Evolutionary conservation across 2,113 vertebrate species (phyloP).

Genomic region (Alosa alosa): DNA sequence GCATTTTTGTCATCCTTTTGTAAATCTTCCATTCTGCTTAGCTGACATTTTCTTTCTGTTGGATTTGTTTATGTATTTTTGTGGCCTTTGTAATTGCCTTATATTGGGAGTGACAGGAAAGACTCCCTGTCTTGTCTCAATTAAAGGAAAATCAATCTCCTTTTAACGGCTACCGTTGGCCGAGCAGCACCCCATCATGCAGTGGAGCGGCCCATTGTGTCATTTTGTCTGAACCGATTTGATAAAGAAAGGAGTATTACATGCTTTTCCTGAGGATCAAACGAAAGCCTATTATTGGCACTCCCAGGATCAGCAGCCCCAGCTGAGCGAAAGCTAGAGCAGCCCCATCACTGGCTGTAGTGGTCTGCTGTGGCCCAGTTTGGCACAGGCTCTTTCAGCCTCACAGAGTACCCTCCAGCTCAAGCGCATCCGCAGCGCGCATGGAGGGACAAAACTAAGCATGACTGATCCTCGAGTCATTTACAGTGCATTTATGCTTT

Average conservation of each 20-base stretch:
- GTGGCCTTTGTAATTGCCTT: neutral
- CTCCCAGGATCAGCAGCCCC: neutral
- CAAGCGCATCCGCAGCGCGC: conserved; percentile 12
- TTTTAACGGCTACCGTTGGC: conserved; percentile 18
- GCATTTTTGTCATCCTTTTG: neutral
- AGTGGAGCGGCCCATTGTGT: conserved; percentile 22
- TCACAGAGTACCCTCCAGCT: conserved; percentile 14
- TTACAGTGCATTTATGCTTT: conserved; percentile 27
- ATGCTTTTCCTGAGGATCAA: conserved; percentile 33
- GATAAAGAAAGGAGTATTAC: conserved; percentile 33
- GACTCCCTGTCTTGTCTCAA: neutral
- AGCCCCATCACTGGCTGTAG: neutral
- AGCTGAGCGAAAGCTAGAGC: neutral
- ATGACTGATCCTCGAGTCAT: conserved; percentile 40
- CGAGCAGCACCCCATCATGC: conserved; percentile 30
- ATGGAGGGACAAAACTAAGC: conserved; percentile 18
- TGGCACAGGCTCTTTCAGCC: neutral
- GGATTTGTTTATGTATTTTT: neutral
- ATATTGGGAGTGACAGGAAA: neutral
- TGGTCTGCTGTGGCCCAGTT: conserved; percentile 1
- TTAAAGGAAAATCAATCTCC: neutral
- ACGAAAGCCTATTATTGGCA: conserved; percentile 17
- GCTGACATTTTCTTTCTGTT: neutral
- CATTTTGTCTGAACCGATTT: conserved; percentile 38
- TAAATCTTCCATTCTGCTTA: neutral